Base-by-base conservation (phyloP, 2,888 invertebrate species). In the Yponomeuta plumbellus region DNA sequence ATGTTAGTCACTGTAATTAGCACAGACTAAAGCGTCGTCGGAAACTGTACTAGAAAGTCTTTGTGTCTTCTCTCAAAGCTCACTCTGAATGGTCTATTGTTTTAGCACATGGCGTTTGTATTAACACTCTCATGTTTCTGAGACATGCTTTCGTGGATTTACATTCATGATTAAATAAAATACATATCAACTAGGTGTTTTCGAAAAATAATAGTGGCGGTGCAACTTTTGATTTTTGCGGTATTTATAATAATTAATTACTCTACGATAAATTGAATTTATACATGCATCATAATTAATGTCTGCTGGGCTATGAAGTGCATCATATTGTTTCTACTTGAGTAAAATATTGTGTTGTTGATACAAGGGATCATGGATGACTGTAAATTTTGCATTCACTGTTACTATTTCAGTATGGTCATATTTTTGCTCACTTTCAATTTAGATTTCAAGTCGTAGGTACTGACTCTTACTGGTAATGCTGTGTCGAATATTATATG, bases 141-240 rank as follows among this genome's bases (percentile, higher is more conserved):
- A 90, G 91, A 91, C 91, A 91, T 91, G 91, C 90, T 91, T 90
- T 90, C 91, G 80, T 90, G 90, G 91, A 86, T 84, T 82, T 76
- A 78, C 74, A 21, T 61, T 44, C 40, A 23, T 61, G 66, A 81
- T 74, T 76, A 70, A 73, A 34, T 34, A 34, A 52, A 52, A 52
- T 17, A 71, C 69, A 70, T 78, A 74, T 34, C 8, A 34, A 81
- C 65, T 88, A 88, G 77, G 86, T 89, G 86, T 88, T 84, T 76
- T 72, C 73, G 83, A 81, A 80, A 52, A 78, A 78, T 39, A 65
- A 85, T 88, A 89, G 83, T 80, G 80, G 67, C 65, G 68, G 90
- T 90, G 90, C 89, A 84, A 68, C 61, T 76, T 79, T 86, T 84
- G 84, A 84, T 77, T 78, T 84, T 85, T 86, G 85, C 86, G 82